Conservation (phyloP, 2,888 invertebrate genomes). For the Leucania comma region DNA sequence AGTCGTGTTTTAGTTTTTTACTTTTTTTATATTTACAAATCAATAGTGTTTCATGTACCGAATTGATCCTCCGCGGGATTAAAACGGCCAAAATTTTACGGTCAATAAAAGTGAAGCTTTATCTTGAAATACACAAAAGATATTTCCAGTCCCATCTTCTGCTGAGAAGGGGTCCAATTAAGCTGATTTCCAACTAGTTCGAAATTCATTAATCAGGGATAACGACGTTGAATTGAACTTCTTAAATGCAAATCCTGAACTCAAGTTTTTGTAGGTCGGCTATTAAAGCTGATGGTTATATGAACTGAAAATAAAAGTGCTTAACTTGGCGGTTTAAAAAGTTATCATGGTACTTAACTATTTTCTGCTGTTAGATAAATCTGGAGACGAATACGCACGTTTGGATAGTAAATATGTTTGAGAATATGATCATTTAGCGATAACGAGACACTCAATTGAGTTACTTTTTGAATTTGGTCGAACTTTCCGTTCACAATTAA, state of each 20-base stretch:
- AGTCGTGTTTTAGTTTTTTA: too few relatives aligned
- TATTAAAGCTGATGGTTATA: slow-evolving; percentile 24
- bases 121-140: background rate
- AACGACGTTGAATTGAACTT: slow-evolving; percentile 39
- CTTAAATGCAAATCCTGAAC: slow-evolving; percentile 49
- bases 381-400: too few relatives aligned
- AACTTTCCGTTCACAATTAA: too few relatives aligned
- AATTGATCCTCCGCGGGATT: too few relatives aligned
- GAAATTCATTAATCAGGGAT: slow-evolving; percentile 39
- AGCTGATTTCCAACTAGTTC: slow-evolving; percentile 39
- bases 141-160: slow-evolving; percentile 8
- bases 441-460: too few relatives aligned
- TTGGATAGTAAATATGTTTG: too few relatives aligned
- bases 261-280: slow-evolving; percentile 32
- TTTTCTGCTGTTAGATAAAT: background rate
- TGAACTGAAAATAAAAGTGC: slow-evolving; percentile 17
- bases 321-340: slow-evolving; percentile 17
- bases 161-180: slow-evolving; percentile 15
- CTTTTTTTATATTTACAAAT: too few relatives aligned
- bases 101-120: slow-evolving; percentile 6
- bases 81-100: too few relatives aligned
- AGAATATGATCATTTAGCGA: too few relatives aligned
- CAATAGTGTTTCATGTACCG: too few relatives aligned
- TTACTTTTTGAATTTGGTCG: too few relatives aligned
- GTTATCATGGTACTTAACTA: background rate